phyloP scores from a whole-genome alignment of 2,888 invertebrate species.

The Lasioglossum lativentre region DNA sequence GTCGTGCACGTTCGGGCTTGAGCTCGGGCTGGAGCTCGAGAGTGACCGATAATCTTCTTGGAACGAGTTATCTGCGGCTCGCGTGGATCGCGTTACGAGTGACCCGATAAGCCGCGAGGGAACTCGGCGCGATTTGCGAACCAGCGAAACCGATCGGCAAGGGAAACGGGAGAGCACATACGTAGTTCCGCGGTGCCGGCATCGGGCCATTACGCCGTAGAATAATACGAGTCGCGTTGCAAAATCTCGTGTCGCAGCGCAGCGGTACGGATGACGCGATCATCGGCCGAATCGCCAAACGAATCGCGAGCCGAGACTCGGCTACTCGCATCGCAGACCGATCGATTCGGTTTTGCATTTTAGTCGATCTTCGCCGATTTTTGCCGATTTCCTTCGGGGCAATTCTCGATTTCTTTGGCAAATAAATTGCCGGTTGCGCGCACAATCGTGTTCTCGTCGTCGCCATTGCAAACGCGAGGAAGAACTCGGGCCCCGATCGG shows the following conservation, averaged over 20 bases:
- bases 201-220: neutral
- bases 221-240: neutral
- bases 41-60: conserved; percentile 50
- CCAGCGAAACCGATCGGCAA: neutral
- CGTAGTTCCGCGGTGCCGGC: neutral
- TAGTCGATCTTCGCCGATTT: no score
- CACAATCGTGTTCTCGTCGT: no score
- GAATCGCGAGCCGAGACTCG: neutral
- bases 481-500: no score
- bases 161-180: neutral
- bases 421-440: no score
- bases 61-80: conserved; percentile 48
- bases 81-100: conserved; percentile 51
- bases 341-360: no score
- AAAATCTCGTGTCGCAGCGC: neutral
- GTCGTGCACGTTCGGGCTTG: neutral
- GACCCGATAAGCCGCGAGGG: conserved; percentile 20
- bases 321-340: no score
- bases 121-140: neutral
- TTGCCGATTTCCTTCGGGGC: no score
- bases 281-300: neutral
- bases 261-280: neutral
- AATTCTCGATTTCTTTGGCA: no score
- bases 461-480: no score
- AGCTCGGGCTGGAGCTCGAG: neutral